A percentile compares a stretch with the other conserved stretches of the same genome.
Evolutionary conservation across 2,797 vertebrate genomes (phyloP).

Genomic region (Oreortyx pictus): DNA sequence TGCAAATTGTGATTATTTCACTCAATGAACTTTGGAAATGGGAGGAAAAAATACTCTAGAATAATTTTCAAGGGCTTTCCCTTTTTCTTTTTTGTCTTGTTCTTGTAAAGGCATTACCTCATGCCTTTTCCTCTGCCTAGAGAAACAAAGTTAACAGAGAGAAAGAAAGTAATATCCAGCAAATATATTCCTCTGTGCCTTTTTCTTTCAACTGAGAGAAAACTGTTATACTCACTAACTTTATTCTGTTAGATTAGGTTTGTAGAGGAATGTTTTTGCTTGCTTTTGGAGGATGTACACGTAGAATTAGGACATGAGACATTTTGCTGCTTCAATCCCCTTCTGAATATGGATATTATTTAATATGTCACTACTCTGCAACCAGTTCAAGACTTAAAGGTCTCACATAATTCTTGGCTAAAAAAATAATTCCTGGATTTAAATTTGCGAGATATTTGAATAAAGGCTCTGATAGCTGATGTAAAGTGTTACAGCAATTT

Average conservation of each 20-base stretch:
- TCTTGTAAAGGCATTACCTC: neutral
- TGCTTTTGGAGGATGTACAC: neutral
- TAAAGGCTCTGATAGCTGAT: neutral
- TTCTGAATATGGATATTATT: neutral
- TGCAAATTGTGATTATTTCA: neutral
- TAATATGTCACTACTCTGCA: neutral
- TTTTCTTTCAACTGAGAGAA: neutral
- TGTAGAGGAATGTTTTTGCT: neutral
- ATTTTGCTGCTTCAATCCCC: neutral
- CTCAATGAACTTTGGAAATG: neutral
- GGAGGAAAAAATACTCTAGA: neutral
- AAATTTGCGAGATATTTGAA: neutral
- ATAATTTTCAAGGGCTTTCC: neutral
- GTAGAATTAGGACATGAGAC: neutral
- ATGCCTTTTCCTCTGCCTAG: neutral
- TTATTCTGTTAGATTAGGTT: neutral
- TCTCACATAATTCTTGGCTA: neutral
- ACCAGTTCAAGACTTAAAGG: neutral
- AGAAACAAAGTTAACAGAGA: neutral
- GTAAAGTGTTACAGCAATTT: neutral
- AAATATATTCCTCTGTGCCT: neutral
- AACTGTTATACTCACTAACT: fast-evolving
- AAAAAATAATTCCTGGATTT: neutral
- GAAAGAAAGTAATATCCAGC: neutral
- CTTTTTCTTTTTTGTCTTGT: fast-evolving